Evolutionary conservation across 2,113 vertebrate species (phyloP).

Genomic region (Danio rerio): DNA sequence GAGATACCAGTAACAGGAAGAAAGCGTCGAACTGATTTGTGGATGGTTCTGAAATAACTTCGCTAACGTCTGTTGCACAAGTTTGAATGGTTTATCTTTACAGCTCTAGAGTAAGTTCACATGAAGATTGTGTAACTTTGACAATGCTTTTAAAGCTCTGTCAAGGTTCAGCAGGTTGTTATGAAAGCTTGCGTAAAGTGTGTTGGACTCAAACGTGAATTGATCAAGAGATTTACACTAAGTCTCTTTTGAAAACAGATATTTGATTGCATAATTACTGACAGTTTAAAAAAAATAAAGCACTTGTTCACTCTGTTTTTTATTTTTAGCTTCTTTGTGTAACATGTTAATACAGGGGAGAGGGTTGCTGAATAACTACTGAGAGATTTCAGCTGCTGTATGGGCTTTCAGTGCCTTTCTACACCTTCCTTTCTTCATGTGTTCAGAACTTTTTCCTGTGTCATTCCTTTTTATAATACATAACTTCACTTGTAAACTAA

Average conservation of each 20-base stretch:
- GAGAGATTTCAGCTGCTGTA: too few species aligned
- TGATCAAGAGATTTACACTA: background rate
- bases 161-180: constrained; percentile 50
- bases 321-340: background rate
- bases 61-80: constrained; percentile 60
- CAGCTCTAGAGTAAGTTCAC: constrained; percentile 66
- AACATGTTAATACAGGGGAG: background rate
- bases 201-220: background rate
- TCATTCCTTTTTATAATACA: too few species aligned
- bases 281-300: too few species aligned
- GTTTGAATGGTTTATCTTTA: constrained; percentile 76
- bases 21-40: background rate
- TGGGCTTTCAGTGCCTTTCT: too few species aligned
- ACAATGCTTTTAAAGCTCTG: constrained; percentile 31
- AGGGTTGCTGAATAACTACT: too few species aligned
- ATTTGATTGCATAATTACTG: background rate
- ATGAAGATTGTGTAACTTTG: constrained; percentile 71
- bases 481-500: too few species aligned
- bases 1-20: constrained; percentile 17
- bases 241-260: background rate
- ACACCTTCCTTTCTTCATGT: too few species aligned
- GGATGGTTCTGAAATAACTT: constrained; percentile 44
- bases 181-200: constrained; percentile 33
- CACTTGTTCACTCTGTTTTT: too few species aligned
- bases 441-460: too few species aligned